Evolutionary conservation across 1,140 invertebrate species (phyloP).

Genomic region (Danaus plexippus): DNA sequence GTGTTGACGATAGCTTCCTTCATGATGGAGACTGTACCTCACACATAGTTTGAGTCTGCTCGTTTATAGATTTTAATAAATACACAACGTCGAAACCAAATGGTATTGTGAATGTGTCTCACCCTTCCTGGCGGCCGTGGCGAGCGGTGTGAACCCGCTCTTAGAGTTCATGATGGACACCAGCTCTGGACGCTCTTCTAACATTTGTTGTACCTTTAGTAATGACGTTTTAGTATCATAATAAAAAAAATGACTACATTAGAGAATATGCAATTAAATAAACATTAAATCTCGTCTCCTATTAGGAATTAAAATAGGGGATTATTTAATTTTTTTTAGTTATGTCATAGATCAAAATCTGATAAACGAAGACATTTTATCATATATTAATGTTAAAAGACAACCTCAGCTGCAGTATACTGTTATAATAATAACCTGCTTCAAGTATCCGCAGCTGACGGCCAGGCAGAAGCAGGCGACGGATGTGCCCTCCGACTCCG

Average conservation of each 20-base stretch:
- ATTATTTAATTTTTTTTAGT: too few species aligned
- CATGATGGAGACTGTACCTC: too few species aligned
- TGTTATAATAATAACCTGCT: conserved; percentile 36
- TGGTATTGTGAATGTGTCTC: background rate
- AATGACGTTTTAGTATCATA: too few species aligned
- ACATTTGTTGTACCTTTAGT: conserved; percentile 48
- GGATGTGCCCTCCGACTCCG: conserved; percentile 46
- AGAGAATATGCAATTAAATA: too few species aligned
- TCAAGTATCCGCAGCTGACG: conserved; percentile 50
- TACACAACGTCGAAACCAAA: background rate
- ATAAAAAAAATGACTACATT: too few species aligned
- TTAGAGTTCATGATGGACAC: conserved; percentile 37
- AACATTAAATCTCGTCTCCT: too few species aligned
- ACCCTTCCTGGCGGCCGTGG: conserved; percentile 56
- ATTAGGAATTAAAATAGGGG: too few species aligned
- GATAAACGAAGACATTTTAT: too few species aligned
- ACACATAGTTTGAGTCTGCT: background rate
- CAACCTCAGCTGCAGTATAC: background rate
- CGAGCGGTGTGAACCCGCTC: conserved; percentile 49
- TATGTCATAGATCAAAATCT: too few species aligned
- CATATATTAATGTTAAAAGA: too few species aligned
- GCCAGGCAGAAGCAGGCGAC: conserved; percentile 56
- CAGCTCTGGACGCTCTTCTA: conserved; percentile 47
- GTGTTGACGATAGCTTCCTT: too few species aligned
- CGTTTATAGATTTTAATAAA: background rate